A percentile compares a stretch with the other conserved stretches of the same genome.
Evolutionary conservation across 2,888 invertebrate genomes (phyloP).

Genomic region (Eledona agricola): DNA sequence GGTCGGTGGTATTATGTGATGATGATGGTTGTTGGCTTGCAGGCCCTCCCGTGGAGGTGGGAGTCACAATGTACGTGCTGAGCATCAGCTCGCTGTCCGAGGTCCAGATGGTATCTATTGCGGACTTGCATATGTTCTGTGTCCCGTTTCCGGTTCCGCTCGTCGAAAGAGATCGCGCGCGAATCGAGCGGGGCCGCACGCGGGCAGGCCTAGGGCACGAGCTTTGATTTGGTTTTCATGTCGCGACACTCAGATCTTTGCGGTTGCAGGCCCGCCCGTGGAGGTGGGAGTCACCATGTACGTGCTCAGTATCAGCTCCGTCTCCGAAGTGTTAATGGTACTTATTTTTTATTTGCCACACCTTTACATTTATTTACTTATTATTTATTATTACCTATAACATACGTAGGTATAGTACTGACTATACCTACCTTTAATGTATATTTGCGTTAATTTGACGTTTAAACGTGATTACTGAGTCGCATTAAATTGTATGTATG

Average conservation of each 20-base stretch:
- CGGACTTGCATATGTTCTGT: constrained; percentile 47
- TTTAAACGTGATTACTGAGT: too few relatives aligned
- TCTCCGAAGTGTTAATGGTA: constrained; percentile 98
- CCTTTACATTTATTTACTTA: neutral
- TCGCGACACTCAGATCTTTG: constrained; percentile 43
- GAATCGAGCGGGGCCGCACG: constrained; percentile 52
- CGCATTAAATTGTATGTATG: constrained; percentile 48
- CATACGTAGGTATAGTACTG: too few relatives aligned
- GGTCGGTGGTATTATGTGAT: constrained; percentile 51
- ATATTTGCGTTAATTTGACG: too few relatives aligned
- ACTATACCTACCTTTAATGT: too few relatives aligned
- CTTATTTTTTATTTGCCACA: constrained; percentile 39
- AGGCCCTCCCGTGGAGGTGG: constrained; percentile 97
- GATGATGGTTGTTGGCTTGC: constrained; percentile 67
- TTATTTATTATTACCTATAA: too few relatives aligned
- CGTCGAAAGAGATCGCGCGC: constrained; percentile 50
- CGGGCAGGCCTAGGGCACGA: constrained; percentile 60
- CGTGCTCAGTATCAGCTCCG: constrained; percentile 97
- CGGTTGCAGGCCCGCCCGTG: constrained; percentile 91
- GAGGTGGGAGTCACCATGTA: constrained; percentile 98
- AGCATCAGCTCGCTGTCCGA: constrained; percentile 98
- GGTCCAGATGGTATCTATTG: constrained; percentile 87
- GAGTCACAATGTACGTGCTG: constrained; percentile 97
- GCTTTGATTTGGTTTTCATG: constrained; percentile 54
- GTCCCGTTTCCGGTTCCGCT: constrained; percentile 54